phyloP scores from a whole-genome alignment of 2,797 vertebrate genomes.

The Diplodus sargus region DNA sequence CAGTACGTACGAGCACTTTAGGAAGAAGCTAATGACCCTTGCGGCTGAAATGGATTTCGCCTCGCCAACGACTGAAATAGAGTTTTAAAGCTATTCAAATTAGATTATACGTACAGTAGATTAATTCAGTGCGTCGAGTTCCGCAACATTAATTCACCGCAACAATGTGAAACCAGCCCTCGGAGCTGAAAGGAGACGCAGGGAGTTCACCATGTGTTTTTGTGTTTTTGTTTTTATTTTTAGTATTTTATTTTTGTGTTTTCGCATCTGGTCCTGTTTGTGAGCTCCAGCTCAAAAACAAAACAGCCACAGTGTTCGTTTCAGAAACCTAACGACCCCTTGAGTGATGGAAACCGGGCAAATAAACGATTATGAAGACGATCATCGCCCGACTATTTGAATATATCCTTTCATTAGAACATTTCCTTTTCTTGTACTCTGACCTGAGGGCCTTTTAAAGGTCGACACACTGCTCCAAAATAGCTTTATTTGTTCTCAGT shows the following conservation, averaged over 20 bases:
- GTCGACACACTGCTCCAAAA: not conserved
- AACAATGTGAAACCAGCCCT: slow-evolving; percentile 23
- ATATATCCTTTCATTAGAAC: not conserved
- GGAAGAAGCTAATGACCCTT: slow-evolving; percentile 26
- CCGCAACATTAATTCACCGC: slow-evolving; percentile 35
- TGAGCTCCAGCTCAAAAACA: slow-evolving; percentile 2
- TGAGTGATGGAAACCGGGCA: not conserved
- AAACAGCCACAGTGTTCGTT: slow-evolving; percentile 10
- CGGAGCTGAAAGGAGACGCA: not conserved
- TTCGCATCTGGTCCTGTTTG: slow-evolving; percentile 14
- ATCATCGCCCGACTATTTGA: rapidly evolving
- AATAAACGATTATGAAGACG: not conserved
- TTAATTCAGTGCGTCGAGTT: slow-evolving; percentile 36
- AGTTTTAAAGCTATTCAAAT: slow-evolving; percentile 27
- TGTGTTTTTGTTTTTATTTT: slow-evolving; percentile 7
- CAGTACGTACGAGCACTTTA: not conserved
- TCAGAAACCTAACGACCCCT: not conserved
- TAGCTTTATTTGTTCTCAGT: too few species aligned
- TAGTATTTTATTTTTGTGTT: slow-evolving; percentile 2
- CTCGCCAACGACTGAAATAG: slow-evolving; percentile 30
- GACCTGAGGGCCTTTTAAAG: not conserved
- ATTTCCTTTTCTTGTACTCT: not conserved
- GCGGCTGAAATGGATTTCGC: slow-evolving; percentile 32
- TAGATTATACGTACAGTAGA: slow-evolving; percentile 31
- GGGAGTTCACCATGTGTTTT: not conserved